Evolutionary conservation across 1,140 invertebrate genomes (phyloP).

Genomic region (Lucilia cuprina): DNA sequence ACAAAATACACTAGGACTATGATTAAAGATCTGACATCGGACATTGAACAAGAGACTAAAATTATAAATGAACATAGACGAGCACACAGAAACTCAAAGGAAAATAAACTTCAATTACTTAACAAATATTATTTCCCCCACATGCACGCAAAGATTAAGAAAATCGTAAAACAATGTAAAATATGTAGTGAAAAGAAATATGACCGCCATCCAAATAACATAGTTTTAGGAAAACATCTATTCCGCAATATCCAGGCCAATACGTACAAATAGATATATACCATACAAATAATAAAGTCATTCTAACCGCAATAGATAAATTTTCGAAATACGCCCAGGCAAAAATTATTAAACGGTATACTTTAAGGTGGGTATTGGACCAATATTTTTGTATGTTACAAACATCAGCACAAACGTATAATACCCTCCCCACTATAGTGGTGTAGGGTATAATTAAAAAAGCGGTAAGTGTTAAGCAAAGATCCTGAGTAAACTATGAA

Average conservation of each 20-base stretch:
- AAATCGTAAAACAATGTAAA: conserved; percentile 37
- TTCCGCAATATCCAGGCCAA: conserved; percentile 33
- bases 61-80: conserved; percentile 38
- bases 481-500: no score
- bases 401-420: no score
- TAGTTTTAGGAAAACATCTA: conserved; percentile 31
- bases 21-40: conserved; percentile 36
- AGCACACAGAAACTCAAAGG: conserved; percentile 36
- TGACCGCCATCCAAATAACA: conserved; percentile 39
- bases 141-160: conserved; percentile 39
- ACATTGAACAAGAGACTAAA: conserved; percentile 35
- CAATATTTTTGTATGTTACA: no score
- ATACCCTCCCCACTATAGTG: no score
- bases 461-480: no score
- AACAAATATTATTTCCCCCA: no score
- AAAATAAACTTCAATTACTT: conserved; percentile 39
- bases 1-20: conserved; percentile 28
- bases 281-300: background rate
- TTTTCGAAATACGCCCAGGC: conserved; percentile 27
- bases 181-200: conserved; percentile 42
- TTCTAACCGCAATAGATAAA: no score
- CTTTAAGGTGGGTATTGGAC: no score
- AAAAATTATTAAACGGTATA: conserved; percentile 11
- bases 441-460: no score
- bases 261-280: background rate